phyloP scores from a whole-genome alignment of 2,797 vertebrate species.

The Tenualosa ilisha region DNA sequence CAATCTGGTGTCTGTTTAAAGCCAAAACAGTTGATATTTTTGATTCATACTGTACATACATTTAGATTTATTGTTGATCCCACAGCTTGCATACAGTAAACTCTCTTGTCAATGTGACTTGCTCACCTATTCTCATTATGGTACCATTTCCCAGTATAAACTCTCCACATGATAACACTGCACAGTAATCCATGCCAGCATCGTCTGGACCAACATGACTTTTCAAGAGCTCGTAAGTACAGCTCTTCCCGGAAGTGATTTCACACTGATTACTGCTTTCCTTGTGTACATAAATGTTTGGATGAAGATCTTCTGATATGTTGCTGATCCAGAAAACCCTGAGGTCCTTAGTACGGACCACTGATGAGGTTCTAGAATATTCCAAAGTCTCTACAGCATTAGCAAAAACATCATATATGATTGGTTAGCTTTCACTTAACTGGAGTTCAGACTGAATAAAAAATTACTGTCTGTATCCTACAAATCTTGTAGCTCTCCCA shows the following conservation, averaged over 20 bases:
- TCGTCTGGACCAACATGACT: background rate
- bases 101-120: background rate
- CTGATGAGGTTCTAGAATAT: background rate
- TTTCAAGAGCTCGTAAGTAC: background rate
- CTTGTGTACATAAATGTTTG: background rate
- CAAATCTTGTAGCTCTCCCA: no score
- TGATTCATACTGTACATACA: background rate
- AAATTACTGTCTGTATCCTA: no score
- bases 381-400: no score
- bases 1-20: background rate
- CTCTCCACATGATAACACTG: background rate
- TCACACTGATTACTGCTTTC: background rate
- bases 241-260: background rate
- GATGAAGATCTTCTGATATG: background rate
- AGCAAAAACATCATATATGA: no score
- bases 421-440: no score
- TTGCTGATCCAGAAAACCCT: slow-evolving; percentile 9
- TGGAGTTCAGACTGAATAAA: no score
- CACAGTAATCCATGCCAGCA: background rate
- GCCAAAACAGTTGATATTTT: background rate
- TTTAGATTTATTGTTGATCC: background rate
- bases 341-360: background rate
- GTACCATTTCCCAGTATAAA: background rate
- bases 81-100: background rate
- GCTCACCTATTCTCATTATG: background rate